phyloP scores from a whole-genome alignment of 2,797 vertebrate species.

The Crenuchus spilurus region DNA sequence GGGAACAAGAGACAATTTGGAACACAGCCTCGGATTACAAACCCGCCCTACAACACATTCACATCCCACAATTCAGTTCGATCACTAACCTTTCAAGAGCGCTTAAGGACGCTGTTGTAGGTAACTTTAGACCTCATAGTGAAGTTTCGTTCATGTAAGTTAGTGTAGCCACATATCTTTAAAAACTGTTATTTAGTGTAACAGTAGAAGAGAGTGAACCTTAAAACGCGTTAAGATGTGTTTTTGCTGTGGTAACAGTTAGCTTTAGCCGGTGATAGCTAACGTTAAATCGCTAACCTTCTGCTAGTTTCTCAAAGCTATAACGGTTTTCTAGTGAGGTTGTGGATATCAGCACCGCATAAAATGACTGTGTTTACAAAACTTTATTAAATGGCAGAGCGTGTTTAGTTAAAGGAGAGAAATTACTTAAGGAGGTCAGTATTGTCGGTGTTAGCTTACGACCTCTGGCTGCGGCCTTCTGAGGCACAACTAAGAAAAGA shows the following conservation, averaged over 20 bases:
- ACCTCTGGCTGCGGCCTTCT: constrained; percentile 17
- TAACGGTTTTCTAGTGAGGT: too few species aligned
- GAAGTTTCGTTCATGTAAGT: background rate
- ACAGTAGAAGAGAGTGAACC: too few species aligned
- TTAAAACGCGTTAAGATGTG: too few species aligned
- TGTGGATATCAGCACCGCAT: background rate
- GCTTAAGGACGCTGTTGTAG: constrained; percentile 67
- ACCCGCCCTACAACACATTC: background rate
- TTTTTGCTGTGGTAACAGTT: too few species aligned
- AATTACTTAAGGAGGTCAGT: background rate
- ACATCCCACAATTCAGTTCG: constrained; percentile 71
- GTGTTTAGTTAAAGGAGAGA: background rate
- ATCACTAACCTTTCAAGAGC: constrained; percentile 31
- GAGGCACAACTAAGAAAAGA: background rate
- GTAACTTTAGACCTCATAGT: constrained; percentile 57
- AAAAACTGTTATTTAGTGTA: background rate
- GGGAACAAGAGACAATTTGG: background rate
- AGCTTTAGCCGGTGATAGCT: too few species aligned
- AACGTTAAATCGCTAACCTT: background rate
- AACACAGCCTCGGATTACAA: background rate
- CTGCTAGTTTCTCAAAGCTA: background rate
- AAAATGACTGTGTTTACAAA: background rate
- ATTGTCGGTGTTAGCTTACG: background rate
- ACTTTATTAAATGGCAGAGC: too few species aligned
- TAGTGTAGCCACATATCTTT: too few species aligned